Percentiles rank a stretch among this genome's conserved stretches.
Evolutionary conservation across 2,888 invertebrate genomes (phyloP).

Genomic region (Campoplex nolae): DNA sequence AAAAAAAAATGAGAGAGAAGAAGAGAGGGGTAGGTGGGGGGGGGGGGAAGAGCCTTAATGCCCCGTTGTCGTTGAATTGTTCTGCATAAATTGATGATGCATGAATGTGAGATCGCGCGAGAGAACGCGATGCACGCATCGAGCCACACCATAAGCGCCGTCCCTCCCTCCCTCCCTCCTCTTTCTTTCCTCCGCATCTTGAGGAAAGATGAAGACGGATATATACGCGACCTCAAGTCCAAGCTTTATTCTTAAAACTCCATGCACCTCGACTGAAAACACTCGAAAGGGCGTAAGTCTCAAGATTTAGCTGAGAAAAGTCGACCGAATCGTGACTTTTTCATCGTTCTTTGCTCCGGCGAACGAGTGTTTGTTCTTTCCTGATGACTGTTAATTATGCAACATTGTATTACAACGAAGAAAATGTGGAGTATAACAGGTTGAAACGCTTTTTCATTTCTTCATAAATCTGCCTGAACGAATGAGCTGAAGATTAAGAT

Average conservation of each 20-base stretch:
- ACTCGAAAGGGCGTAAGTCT: background rate
- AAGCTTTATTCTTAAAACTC: background rate
- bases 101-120: constrained; percentile 70
- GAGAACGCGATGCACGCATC: constrained; percentile 49
- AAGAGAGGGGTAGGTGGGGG: constrained; percentile 7
- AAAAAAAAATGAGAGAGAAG: constrained; percentile 62
- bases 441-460: background rate
- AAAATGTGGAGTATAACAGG: background rate
- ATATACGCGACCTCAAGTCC: background rate
- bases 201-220: constrained; percentile 6
- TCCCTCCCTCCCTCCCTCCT: background rate
- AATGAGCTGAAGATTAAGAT: too few relatives aligned
- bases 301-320: background rate
- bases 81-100: constrained; percentile 84
- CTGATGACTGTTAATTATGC: background rate
- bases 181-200: background rate
- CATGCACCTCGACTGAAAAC: background rate
- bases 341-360: background rate
- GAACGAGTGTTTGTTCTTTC: background rate
- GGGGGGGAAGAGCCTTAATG: constrained; percentile 76
- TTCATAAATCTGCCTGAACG: background rate
- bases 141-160: constrained; percentile 24
- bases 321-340: background rate
- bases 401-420: background rate
- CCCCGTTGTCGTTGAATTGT: constrained; percentile 84